Evolutionary conservation across 2,888 invertebrate genomes (phyloP).

Genomic region (Seira sanloemensis): DNA sequence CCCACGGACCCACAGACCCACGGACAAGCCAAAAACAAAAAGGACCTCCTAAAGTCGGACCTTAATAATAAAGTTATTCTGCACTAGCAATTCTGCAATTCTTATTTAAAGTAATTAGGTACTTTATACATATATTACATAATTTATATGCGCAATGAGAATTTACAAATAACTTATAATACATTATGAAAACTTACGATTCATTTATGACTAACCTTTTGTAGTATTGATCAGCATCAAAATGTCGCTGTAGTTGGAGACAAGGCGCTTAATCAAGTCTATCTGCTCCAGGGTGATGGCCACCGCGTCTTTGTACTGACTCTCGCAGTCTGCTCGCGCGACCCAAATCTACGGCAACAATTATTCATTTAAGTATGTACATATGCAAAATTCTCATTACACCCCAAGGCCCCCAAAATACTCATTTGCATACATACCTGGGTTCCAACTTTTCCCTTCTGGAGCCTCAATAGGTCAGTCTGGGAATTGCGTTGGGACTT

Average conservation of each 20-base stretch:
- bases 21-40: too few species aligned
- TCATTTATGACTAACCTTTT: too few species aligned
- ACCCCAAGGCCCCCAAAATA: conserved; percentile 56
- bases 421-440: conserved; percentile 74
- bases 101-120: too few species aligned
- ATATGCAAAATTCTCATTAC: background rate
- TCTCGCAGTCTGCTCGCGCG: conserved; percentile 75
- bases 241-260: conserved; percentile 74
- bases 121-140: too few species aligned
- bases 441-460: conserved; percentile 76
- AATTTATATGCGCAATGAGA: too few species aligned
- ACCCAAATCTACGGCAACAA: conserved; percentile 79
- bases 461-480: conserved; percentile 77
- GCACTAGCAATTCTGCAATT: too few species aligned
- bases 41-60: too few species aligned
- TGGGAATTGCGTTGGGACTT: conserved; percentile 44
- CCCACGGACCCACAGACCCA: too few species aligned
- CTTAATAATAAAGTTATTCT: too few species aligned
- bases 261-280: conserved; percentile 75
- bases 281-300: conserved; percentile 75
- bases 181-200: too few species aligned
- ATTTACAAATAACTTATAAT: too few species aligned
- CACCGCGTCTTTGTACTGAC: conserved; percentile 76
- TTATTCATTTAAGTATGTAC: background rate
- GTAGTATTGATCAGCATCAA: conserved; percentile 74